Percentiles rank a stretch among this genome's conserved stretches.
phyloP scores from a whole-genome alignment of 2,888 invertebrate species.

The Gandaritis pyraliata region DNA sequence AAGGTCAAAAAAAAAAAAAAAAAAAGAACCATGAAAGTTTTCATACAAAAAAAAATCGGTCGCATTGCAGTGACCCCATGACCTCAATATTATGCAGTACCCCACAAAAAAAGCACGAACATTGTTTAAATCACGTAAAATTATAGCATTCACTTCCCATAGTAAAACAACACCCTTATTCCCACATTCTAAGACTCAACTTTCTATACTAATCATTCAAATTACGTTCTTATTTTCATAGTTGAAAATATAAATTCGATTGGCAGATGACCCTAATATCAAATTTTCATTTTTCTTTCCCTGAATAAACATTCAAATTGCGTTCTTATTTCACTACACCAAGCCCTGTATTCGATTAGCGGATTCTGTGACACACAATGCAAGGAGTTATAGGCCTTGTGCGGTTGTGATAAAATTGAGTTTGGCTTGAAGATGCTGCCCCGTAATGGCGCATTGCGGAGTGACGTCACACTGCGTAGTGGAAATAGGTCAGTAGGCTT shows the following conservation, averaged over 20 bases:
- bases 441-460: slow-evolving; percentile 67
- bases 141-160: too few relatives aligned
- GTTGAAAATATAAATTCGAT: background rate
- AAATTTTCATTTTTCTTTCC: too few relatives aligned
- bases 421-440: slow-evolving; percentile 45
- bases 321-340: too few relatives aligned
- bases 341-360: slow-evolving; percentile 11
- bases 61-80: slow-evolving; percentile 46
- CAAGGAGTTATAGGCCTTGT: slow-evolving; percentile 34
- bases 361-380: background rate
- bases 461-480: slow-evolving; percentile 74
- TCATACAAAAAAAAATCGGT: slow-evolving; percentile 4
- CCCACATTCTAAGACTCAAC: background rate
- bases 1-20: too few relatives aligned
- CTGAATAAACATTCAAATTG: too few relatives aligned
- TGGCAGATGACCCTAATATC: too few relatives aligned
- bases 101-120: slow-evolving; percentile 37
- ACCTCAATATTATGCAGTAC: slow-evolving; percentile 39
- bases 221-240: background rate
- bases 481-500: slow-evolving; percentile 67
- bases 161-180: background rate
- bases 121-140: slow-evolving; percentile 12
- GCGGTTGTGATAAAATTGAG: slow-evolving; percentile 42
- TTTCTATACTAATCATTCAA: slow-evolving; percentile 6
- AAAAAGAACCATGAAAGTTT: too few relatives aligned